phyloP scores from a whole-genome alignment of 2,797 vertebrate genomes.

The Crax fasciolata region DNA sequence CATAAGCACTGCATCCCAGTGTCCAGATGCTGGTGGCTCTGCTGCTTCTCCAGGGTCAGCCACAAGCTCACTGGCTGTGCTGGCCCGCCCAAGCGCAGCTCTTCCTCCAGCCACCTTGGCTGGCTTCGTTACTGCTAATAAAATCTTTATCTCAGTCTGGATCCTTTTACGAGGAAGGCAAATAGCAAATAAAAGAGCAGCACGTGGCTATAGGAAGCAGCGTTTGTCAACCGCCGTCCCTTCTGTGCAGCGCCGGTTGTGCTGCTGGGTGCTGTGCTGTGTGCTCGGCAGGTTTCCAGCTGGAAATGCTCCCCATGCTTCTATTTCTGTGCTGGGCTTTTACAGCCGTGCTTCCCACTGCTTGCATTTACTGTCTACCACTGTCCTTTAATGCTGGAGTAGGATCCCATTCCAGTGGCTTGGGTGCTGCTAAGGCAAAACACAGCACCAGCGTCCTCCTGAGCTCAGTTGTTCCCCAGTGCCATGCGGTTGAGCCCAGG shows the following conservation, averaged over 20 bases:
- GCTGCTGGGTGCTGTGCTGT: neutral
- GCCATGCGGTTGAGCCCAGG: neutral
- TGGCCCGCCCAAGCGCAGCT: rapidly evolving
- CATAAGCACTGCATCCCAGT: neutral
- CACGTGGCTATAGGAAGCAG: neutral
- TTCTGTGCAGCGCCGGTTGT: neutral
- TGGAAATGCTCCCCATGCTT: neutral
- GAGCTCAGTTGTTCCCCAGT: neutral
- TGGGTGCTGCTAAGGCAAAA: neutral
- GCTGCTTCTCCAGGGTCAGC: neutral
- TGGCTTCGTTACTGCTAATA: neutral
- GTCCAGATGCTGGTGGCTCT: neutral
- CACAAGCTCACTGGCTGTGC: neutral
- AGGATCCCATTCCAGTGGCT: neutral
- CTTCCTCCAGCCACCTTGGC: neutral
- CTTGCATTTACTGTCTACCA: neutral
- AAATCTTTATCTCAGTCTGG: neutral
- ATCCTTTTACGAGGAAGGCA: neutral
- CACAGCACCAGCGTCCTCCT: rapidly evolving
- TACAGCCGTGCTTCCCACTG: neutral
- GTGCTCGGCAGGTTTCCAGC: neutral
- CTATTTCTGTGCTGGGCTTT: neutral
- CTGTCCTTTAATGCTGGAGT: neutral
- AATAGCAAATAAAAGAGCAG: neutral
- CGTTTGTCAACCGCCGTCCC: neutral